A percentile compares a stretch with the other conserved stretches of the same genome.
Conservation (phyloP, 2,797 vertebrate species). For the Tiaroga cobitis region DNA sequence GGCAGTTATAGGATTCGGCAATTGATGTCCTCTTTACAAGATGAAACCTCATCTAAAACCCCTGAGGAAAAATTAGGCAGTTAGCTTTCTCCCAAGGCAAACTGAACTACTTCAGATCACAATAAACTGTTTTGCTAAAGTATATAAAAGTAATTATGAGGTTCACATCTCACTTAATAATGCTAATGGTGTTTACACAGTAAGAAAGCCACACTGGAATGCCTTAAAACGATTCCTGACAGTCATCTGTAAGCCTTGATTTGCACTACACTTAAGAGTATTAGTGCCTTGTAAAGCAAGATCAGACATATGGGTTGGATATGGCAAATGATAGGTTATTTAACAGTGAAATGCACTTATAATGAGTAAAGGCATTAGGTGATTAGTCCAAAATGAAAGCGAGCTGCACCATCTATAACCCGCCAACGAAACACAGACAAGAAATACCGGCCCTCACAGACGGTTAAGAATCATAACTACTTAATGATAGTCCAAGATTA, state of each 20-base stretch:
- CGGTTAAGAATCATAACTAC: neutral
- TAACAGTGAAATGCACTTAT: neutral
- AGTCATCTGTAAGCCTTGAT: neutral
- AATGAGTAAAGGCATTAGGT: conserved; percentile 9
- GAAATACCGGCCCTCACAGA: neutral
- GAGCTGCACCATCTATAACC: neutral
- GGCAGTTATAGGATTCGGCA: conserved; percentile 47
- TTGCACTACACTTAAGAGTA: neutral
- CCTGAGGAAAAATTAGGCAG: conserved; percentile 38
- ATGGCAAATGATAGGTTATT: neutral
- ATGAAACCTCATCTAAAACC: conserved; percentile 47
- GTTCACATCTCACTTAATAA: neutral
- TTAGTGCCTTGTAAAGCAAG: neutral
- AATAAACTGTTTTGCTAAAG: conserved; percentile 17
- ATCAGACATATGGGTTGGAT: neutral
- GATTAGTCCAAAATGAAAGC: neutral
- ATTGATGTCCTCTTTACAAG: conserved; percentile 55
- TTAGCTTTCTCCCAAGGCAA: conserved; percentile 27
- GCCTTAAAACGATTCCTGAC: neutral
- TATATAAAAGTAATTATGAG: conserved; percentile 28
- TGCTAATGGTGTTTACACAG: conserved; percentile 3
- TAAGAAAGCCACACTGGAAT: conserved; percentile 6
- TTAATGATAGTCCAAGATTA: neutral
- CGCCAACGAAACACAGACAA: neutral
- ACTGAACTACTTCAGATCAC: conserved; percentile 13